These are phyloP conservation scores for Charaxes varanes DNA, from an alignment of 1,140 invertebrate genomes.

Conservation along the genomic window DNA sequence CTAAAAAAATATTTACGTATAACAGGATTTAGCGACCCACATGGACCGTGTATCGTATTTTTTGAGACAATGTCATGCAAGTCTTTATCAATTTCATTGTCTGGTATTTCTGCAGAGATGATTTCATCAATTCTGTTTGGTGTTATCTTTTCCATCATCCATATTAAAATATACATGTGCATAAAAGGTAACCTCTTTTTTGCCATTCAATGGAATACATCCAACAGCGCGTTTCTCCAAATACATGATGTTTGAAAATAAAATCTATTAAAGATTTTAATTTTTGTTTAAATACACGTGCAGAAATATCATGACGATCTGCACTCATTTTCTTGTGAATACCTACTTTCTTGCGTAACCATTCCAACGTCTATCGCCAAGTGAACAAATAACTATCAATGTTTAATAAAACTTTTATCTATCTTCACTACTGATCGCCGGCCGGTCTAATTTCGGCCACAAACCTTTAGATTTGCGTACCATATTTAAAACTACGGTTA, in stretches of 20 bases:
- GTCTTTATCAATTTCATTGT: slow-evolving; percentile 46
- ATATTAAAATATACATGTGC: slow-evolving; percentile 36
- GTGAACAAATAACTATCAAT: too few relatives aligned
- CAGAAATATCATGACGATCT: slow-evolving; percentile 13
- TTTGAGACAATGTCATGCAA: slow-evolving; percentile 53
- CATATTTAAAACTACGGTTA: too few relatives aligned
- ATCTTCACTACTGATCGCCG: too few relatives aligned
- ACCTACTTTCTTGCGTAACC: too few relatives aligned
- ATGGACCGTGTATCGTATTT: slow-evolving; percentile 68
- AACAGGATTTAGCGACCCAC: slow-evolving; percentile 38
- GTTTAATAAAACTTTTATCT: too few relatives aligned
- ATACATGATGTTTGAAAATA: slow-evolving; percentile 12
- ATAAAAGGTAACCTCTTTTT: slow-evolving; percentile 22
- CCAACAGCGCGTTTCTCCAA: slow-evolving; percentile 12
- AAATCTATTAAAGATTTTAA: slow-evolving; percentile 17
- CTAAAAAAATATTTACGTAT: too few relatives aligned
- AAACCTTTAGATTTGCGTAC: too few relatives aligned
- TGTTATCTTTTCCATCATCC: slow-evolving; percentile 44
- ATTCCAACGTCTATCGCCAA: too few relatives aligned
- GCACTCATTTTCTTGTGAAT: too few relatives aligned
- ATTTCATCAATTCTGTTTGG: slow-evolving; percentile 58
- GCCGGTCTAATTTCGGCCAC: too few relatives aligned
- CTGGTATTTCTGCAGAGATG: slow-evolving; percentile 73
- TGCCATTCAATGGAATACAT: slow-evolving; percentile 21
- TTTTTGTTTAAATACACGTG: slow-evolving; percentile 20